Evolutionary conservation across 2,797 vertebrate genomes (phyloP), one percentile per base, ranked within the genome.

Genomic region (Chromis chromis): DNA sequence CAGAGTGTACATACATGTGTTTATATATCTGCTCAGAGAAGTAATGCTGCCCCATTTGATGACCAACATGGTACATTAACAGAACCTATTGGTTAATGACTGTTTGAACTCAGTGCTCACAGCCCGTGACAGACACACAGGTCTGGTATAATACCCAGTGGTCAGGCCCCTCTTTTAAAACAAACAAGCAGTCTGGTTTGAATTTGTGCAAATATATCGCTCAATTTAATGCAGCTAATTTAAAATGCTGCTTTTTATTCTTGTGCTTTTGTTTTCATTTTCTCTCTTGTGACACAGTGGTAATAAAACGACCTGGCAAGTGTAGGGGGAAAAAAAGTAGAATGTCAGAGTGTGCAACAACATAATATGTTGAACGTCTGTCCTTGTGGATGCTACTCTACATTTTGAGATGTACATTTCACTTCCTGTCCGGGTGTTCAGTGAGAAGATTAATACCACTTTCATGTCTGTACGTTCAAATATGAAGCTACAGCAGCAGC

Each of bases 61-160:
- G 42, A 61, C 53, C 65, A 74, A 67, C 84, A 85, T 65, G 82
- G 73, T 52, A 76, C 81, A 88, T 91, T 83, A 86, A 76, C 60
- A 70, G 36, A 54, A 78, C 59, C 76, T 68, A 82, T 65, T 78
- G 77, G 63, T 84, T 81, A 77, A 88, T 88, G 83, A 89, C 78
- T 61, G 36, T 78, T 60, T 88, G 72, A 89, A 88, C 83, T 74
- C 65, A 14, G 68, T 40, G 70, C 61, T 82, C 82, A 76, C 24
- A 24, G 73, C 42, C 70, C 58, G 49, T 86, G 78, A 89, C 63
- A 74, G 78, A 68, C 44, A 65, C 73, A 80, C 76, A 46, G 67
- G 81, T 82, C 74, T 76, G 58, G 54, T 53, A 49, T 52, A 66
- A 65, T 55, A 57, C 77, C 57, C 62, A 22, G 31, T 2, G 57